Conservation (phyloP, 2,113 vertebrate genomes). For the Microcebus tavaratra region DNA sequence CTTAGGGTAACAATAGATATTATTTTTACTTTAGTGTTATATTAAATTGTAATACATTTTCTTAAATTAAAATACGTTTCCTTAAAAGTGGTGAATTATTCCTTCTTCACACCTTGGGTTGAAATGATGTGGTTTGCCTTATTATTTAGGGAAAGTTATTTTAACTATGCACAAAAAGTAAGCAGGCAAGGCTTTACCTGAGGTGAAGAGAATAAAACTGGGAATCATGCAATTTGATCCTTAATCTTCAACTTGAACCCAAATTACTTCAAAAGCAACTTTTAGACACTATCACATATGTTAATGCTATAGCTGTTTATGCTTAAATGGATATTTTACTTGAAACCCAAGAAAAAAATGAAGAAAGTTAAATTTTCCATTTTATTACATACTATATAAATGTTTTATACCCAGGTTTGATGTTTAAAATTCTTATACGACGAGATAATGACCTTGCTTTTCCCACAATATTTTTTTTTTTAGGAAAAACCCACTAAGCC, state of each 20-base stretch:
- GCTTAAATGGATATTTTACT: neutral
- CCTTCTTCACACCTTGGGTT: neutral
- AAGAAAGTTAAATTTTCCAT: neutral
- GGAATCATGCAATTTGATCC: neutral
- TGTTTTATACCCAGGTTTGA: conserved; percentile 33
- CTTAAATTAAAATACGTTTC: neutral
- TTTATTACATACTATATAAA: neutral
- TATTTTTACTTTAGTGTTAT: neutral
- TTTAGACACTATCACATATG: neutral
- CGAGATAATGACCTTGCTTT: conserved; percentile 36
- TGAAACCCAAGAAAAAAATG: neutral
- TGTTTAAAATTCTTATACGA: neutral
- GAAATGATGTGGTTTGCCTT: neutral
- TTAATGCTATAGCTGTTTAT: neutral
- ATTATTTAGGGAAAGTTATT: neutral
- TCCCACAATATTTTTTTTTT: neutral
- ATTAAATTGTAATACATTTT: neutral
- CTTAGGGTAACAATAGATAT: neutral
- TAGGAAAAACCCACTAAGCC: neutral
- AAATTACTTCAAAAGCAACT: neutral
- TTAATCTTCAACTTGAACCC: neutral
- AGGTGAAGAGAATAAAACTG: neutral
- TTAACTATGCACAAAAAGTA: neutral
- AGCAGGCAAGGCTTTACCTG: neutral
- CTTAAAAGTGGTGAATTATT: neutral